Conservation (phyloP, 2,113 vertebrate genomes). For the Aythya baeri region DNA sequence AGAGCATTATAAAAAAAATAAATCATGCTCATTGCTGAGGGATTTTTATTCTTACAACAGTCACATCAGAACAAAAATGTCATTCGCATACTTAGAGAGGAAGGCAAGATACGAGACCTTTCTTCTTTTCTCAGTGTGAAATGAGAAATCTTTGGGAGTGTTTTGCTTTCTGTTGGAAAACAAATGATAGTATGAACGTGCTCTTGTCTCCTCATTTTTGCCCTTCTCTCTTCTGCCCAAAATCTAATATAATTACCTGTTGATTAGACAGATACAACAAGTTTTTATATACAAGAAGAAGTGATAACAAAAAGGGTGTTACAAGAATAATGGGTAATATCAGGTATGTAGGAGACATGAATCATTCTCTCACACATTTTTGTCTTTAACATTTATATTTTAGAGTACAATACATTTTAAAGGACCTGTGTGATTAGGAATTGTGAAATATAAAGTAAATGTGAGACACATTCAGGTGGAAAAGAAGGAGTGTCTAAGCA, state of each 20-base stretch:
- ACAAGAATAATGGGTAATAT: background rate
- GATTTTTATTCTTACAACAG: conserved; percentile 72
- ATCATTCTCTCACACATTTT: background rate
- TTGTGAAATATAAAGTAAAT: conserved; percentile 13
- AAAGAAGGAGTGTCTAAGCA: conserved; percentile 8
- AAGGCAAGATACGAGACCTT: conserved; percentile 52
- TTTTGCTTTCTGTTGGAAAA: conserved; percentile 61
- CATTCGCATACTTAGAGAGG: conserved; percentile 52
- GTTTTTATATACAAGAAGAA: conserved; percentile 41
- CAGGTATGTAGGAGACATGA: background rate
- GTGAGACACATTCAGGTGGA: background rate
- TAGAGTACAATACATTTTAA: conserved; percentile 36
- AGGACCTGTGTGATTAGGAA: background rate
- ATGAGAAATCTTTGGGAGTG: conserved; percentile 56
- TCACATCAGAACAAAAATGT: conserved; percentile 73
- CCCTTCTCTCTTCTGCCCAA: background rate
- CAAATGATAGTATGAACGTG: conserved; percentile 7
- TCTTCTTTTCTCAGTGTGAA: conserved; percentile 40
- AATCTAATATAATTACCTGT: background rate
- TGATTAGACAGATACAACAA: conserved; percentile 31
- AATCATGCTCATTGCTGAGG: conserved; percentile 51
- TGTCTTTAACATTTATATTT: conserved; percentile 47
- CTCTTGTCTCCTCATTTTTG: conserved; percentile 35
- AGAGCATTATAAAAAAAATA: conserved; percentile 69
- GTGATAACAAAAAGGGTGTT: background rate